Conservation (phyloP, 2,888 invertebrate species). For the Callosobruchus maculatus region DNA sequence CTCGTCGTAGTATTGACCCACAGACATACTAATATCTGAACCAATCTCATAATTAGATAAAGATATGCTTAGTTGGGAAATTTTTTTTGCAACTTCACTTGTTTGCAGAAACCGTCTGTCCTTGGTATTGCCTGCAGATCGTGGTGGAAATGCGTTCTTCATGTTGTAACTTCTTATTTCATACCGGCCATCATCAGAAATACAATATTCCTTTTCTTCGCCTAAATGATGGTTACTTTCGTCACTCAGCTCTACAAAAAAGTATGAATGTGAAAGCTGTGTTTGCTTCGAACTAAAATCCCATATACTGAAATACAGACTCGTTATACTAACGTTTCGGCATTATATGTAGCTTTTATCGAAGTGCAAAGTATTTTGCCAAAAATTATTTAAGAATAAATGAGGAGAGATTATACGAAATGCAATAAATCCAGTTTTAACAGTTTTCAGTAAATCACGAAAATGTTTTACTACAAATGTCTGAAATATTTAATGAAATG, state of each 20-base stretch:
- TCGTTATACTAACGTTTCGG: too few relatives aligned
- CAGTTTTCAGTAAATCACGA: too few relatives aligned
- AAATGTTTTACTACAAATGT: too few relatives aligned
- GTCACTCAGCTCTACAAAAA: neutral
- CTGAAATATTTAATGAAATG: too few relatives aligned
- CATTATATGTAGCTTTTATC: too few relatives aligned
- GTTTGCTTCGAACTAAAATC: too few relatives aligned
- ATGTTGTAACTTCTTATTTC: slow-evolving; percentile 4
- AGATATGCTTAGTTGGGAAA: neutral
- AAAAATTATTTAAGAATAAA: too few relatives aligned
- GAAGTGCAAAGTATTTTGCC: too few relatives aligned
- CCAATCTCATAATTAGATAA: neutral
- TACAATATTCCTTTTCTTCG: neutral
- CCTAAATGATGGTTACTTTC: neutral
- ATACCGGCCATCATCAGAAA: slow-evolving; percentile 3
- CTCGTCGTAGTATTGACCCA: neutral
- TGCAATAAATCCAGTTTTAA: too few relatives aligned
- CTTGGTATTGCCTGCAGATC: neutral
- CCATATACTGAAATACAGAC: too few relatives aligned
- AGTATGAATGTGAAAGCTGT: too few relatives aligned
- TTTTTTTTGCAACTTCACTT: neutral
- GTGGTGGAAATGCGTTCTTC: neutral
- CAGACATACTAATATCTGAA: neutral
- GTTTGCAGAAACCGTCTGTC: neutral
- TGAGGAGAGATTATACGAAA: too few relatives aligned